Evolutionary conservation across 1,140 invertebrate species (phyloP), one percentile per base, ranked within the genome.

Genomic region (Chlorops oryzae): DNA sequence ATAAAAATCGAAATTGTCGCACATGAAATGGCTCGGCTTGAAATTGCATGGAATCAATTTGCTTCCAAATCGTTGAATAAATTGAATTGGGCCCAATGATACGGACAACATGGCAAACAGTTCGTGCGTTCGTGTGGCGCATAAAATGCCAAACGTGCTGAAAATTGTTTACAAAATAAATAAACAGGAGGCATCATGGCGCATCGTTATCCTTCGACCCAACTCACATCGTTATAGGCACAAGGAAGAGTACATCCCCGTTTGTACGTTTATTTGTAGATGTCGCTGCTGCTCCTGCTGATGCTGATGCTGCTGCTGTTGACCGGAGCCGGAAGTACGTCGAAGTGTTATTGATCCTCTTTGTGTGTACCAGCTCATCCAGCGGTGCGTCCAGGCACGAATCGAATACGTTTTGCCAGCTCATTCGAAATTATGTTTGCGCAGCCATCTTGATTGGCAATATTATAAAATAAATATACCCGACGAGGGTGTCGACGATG

Each of bases 391-490:
- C 49, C 46, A 35, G 58, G 51, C 50, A 53, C 43, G n/a, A 5
- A 27, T 40, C 22, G 17, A 32, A 44, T 32, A 27, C 25, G 18
- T 27, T 18, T 27, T 57, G 55, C 50, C 42, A 48, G 46, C 45
- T 42, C 52, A 53, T 51, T 47, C 55, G 62, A 61, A 65, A 68
- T 68, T 68, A 68, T 68, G 65, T 68, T 68, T 68, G 65, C 61
- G 58, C 65, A 65, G 57, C 65, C 65, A 68, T 68, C 65, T 68
- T 65, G 62, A 68, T 68, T 68, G 65, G 62, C 65, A 68, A 68
- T 68, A 62, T 65, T 68, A 68, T 68, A 68, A 68, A 68, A 68
- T 68, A 68, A 68, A 68, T 68, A 68, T 62, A 59, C 55, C 60
- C 55, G 52, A 59, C 58, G 59, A n/a, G 47, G n/a, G 28, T 32